Base-by-base conservation (phyloP, 2,888 invertebrate species). In the Neuroscelio doddi region DNA sequence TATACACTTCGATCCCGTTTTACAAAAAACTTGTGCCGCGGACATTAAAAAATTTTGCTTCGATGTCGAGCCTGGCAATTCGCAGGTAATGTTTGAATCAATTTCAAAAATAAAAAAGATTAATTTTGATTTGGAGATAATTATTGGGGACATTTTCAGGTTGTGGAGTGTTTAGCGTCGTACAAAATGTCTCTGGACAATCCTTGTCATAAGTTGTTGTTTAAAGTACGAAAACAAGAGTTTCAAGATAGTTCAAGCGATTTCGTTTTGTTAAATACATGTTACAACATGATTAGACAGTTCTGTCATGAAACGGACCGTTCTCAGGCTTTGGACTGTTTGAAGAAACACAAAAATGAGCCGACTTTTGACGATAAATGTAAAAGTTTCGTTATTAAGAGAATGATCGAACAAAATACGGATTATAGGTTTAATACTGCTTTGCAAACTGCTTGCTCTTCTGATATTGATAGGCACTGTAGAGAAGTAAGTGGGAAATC, bases 381-480 rank as follows among this genome's bases (percentile, higher is more conserved):
- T 80, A 91, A 92, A 79, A 86, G 90, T 51, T 89, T 96, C 12
- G 92, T 97, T n/a, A 88, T 93, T 0, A 92, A 93, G 79, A 89
- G 97, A 72, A 92, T 96, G 90, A 92, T 95, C 68, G 94, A 96
- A 83, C 95, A 95, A 83, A 94, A 94, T 79, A 90, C 92, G 58
- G 97, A 98, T 85, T 95, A 93, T 77, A 90, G 96, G 63, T 91
- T 97, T 65, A 96, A 97, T 86, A 93, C 93, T 1, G 89, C 91
- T 15, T 86, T 98, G 55, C 92, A 93, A 81, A 89, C 89, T 73
- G 90, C 92, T 9, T 98, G 98, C 80, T 89, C 90, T 70, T 82
- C 87, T 64, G 97, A 97, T 81, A 95, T 97, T 14, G 89, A 90
- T 59, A 92, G 91, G 75, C 90, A 89, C 80, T 93, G 93, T 79